phyloP scores from a whole-genome alignment of 1,140 invertebrate genomes.

The Listronotus oregonensis region DNA sequence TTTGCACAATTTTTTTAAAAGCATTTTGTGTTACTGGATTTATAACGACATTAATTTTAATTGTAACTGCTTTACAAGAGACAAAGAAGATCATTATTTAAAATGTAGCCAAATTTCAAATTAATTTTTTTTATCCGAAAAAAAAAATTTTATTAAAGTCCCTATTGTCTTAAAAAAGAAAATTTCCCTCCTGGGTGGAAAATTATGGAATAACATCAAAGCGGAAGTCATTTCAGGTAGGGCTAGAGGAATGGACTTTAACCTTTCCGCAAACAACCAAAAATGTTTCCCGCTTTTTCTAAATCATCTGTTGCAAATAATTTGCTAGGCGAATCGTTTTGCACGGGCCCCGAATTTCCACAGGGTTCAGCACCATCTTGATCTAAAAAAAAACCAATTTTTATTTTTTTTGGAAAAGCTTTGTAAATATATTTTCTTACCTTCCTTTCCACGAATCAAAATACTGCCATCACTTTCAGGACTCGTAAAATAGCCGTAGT shows the following conservation, averaged over 20 bases:
- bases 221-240: slow-evolving; percentile 81
- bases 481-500: slow-evolving; percentile 79
- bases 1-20: no score
- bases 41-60: no score
- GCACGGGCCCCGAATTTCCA: slow-evolving; percentile 87
- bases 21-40: no score
- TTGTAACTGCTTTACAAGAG: no score
- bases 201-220: slow-evolving; percentile 70
- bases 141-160: no score
- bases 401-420: no score
- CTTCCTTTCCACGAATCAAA: slow-evolving; percentile 81
- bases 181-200: slow-evolving; percentile 70
- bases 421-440: slow-evolving; percentile 60
- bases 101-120: no score
- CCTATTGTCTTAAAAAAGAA: neutral
- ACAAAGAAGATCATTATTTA: no score
- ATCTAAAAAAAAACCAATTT: slow-evolving; percentile 63
- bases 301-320: slow-evolving; percentile 65
- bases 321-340: slow-evolving; percentile 75
- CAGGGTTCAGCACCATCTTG: slow-evolving; percentile 94
- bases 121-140: no score
- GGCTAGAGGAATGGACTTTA: slow-evolving; percentile 63
- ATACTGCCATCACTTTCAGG: slow-evolving; percentile 70
- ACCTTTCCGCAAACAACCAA: slow-evolving; percentile 60
- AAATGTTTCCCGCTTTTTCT: slow-evolving; percentile 63